Evolutionary conservation across 2,113 vertebrate genomes (phyloP), one percentile per base, ranked within the genome.

Genomic region (Poecilia latipinna): DNA sequence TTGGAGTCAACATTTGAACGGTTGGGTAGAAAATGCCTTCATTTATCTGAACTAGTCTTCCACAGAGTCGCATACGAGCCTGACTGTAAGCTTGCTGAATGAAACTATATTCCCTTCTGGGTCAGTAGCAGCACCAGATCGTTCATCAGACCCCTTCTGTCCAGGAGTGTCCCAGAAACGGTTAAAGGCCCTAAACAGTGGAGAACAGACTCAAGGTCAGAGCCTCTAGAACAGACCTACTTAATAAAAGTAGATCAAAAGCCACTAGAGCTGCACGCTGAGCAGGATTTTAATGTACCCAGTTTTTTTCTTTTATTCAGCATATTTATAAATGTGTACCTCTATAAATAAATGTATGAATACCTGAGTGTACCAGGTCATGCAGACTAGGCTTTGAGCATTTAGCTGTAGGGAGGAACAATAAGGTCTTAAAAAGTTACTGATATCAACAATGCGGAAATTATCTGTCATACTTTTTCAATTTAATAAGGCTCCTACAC

Each of bases 121-220:
- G 89, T 91, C 90, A 87, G 66, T 75, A 86, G 84, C 86, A 88
- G 86, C 82, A 90, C 75, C 82, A 82, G 78, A 90, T 88, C 83
- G 89, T 93, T 92, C 84, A 92, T 92, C 88, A 91, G 86, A n/a
- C 61, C 86, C 69, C 68, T 75, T 85, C 77, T 85, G 80, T 79
- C 67, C 66, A 71, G 57, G 2, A 84, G 79, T 86, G 91, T 90
- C 91, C 91, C 88, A 93, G 88, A 93, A 92, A 93, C 80, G 80
- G 82, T 72, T 51, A 33, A 78, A 78, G 78, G 77, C 84, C 80
- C 76, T 79, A 33, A 83, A 83, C 84, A 76, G 78, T 65, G 60
- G 60, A 79, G 68, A 79, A 83, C 68, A 74, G 57, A 80, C 78
- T 88, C 88, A 90, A 92, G 85, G 90, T 91, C 75, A 85, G 74